phyloP scores from a whole-genome alignment of 2,888 invertebrate species.

The Mimas tiliae region DNA sequence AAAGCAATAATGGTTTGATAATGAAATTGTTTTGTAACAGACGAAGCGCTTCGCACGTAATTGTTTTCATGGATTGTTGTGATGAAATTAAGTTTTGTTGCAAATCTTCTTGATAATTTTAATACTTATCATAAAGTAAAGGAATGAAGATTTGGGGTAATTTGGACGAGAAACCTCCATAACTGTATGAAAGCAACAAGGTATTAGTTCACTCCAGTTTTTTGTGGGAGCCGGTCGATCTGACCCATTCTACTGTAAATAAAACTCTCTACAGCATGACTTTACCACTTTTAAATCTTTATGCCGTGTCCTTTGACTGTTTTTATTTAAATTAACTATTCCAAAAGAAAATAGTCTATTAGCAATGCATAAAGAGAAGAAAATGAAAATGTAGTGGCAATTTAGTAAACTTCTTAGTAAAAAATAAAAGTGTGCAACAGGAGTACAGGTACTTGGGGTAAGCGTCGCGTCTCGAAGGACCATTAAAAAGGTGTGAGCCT shows the following conservation, averaged over 20 bases:
- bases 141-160: no score
- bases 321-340: background rate
- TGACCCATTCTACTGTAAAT: no score
- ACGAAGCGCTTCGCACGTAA: background rate
- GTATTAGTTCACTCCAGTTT: no score
- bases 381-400: background rate
- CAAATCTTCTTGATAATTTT: background rate
- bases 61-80: background rate
- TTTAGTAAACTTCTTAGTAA: background rate
- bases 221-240: no score
- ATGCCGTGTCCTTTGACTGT: no score
- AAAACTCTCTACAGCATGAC: no score
- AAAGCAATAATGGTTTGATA: conserved; percentile 25
- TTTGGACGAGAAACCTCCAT: no score
- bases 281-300: no score
- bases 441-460: background rate
- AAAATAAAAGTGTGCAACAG: background rate
- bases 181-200: no score
- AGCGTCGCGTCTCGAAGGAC: conserved; percentile 38
- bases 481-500: conserved; percentile 59
- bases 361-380: background rate
- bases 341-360: background rate
- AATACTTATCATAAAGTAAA: background rate
- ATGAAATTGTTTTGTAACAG: conserved; percentile 16
- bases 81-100: no score